phyloP scores from a whole-genome alignment of 1,140 invertebrate species.

The Megalopta genalis region DNA sequence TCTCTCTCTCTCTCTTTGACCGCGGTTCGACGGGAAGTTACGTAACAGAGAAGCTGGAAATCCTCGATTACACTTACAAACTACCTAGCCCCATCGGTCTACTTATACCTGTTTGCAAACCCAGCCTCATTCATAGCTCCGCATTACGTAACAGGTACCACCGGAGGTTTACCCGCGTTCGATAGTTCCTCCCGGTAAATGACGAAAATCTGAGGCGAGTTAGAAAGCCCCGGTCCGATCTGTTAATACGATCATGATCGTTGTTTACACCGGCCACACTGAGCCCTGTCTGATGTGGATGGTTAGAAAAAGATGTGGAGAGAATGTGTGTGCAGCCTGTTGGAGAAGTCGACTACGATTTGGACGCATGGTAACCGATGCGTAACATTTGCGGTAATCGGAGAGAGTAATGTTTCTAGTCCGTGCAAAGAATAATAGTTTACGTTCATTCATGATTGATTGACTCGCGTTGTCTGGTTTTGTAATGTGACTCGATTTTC shows the following conservation, averaged over 20 bases:
- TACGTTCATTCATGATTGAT: too few relatives aligned
- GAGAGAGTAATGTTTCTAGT: too few relatives aligned
- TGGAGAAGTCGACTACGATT: too few relatives aligned
- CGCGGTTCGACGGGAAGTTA: conserved; percentile 65
- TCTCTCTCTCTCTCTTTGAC: conserved; percentile 9
- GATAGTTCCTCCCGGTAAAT: neutral
- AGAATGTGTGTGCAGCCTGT: too few relatives aligned
- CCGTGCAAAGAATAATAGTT: too few relatives aligned
- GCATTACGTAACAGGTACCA: conserved; percentile 24
- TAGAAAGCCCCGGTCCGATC: neutral
- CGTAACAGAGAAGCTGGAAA: conserved; percentile 65
- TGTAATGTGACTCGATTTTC: too few relatives aligned
- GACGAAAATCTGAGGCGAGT: conserved; percentile 17
- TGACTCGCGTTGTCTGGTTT: too few relatives aligned
- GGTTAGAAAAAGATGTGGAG: neutral
- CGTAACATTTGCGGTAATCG: too few relatives aligned
- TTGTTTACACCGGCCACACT: conserved; percentile 29
- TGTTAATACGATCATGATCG: conserved; percentile 45
- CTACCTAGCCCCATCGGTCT: neutral
- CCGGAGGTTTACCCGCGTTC: neutral
- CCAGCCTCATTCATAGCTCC: neutral
- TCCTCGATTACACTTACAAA: conserved; percentile 56
- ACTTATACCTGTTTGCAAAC: neutral
- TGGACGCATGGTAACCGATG: too few relatives aligned
- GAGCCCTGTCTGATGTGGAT: neutral